These are phyloP conservation scores for Choreutis nemorana DNA, from an alignment of 2,888 invertebrate species.

Conservation along the genomic window DNA sequence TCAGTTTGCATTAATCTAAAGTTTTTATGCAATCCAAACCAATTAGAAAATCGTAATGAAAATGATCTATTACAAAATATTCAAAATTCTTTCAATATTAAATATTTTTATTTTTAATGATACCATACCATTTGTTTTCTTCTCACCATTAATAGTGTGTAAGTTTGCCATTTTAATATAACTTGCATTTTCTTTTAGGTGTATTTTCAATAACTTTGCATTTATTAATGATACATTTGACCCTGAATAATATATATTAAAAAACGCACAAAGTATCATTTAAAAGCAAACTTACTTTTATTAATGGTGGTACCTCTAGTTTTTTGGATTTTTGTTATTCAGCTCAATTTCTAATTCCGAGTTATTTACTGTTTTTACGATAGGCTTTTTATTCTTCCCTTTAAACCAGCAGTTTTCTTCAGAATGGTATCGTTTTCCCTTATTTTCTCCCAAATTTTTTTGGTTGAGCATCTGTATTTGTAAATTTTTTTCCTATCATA, in stretches of 20 bases:
- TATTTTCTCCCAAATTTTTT: not conserved
- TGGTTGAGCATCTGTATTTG: no score
- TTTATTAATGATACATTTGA: not conserved
- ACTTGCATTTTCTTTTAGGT: not conserved
- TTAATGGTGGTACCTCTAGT: not conserved
- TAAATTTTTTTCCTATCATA: no score
- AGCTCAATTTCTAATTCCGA: conserved; percentile 4
- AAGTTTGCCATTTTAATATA: not conserved
- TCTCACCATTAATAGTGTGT: not conserved
- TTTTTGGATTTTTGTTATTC: not conserved
- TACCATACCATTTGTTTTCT: not conserved
- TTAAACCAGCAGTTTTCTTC: conserved; percentile 1
- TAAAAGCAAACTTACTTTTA: not conserved
- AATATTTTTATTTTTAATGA: not conserved
- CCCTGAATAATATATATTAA: not conserved
- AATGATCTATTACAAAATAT: not conserved
- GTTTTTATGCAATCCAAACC: not conserved
- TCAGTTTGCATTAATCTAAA: not conserved
- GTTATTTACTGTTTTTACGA: not conserved
- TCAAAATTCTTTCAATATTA: not conserved
- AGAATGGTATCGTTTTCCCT: conserved; percentile 2
- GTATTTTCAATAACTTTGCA: not conserved
- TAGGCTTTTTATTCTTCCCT: conserved; percentile 1
- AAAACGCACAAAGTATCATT: not conserved
- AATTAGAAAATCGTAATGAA: not conserved